Base-by-base conservation (phyloP, 1,140 invertebrate genomes). In the Brachionus calyciflorus region DNA sequence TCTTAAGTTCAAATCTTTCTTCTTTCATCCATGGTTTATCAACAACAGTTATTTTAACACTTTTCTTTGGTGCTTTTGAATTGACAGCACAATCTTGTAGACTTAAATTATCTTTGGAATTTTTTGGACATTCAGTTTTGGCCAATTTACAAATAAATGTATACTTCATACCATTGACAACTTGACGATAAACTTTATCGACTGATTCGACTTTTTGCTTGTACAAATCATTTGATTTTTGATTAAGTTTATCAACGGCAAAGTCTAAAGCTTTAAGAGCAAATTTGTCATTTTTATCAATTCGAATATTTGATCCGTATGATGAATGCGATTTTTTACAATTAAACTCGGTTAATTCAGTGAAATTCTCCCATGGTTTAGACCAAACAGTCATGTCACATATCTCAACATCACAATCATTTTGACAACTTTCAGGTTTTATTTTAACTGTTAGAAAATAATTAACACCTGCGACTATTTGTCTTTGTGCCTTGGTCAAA, bases 181-280 rank as follows among this genome's bases (percentile, higher is more conserved):
- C 26, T 51, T 73, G 69, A 33, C 69, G 33, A 24, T 49, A 51
- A 10, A 73, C 40, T 26, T 73, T 73, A 24, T 49, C 51, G 26
- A 73, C 33, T 33, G 46, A 51, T 24, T 33, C 6, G 6, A 51
- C 17, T 53, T 55, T 49, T 3, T 14, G 7, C 12, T 30, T 19
- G 17, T 51, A 73, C 46, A 73, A 73, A 73, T 73, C 69, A 37
- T 73, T 73, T 55, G 69, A 73, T 55, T 73, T n/a, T 9, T 37
- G 7, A 30, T 73, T 73, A 5, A 73, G 24, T 21, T 51, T 19
- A 28, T 49, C 0, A 37, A 73, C 14, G 17, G 69, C 69, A 19
- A 19, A 55, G 26, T 41, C 46, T 2, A 73, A n/a, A 19, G 51
- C 69, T 14, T 51, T 51, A 9, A 21, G 1, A 0, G 69, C 69